Conservation (phyloP, 1,140 invertebrate genomes). For the Pissodes strobi region DNA sequence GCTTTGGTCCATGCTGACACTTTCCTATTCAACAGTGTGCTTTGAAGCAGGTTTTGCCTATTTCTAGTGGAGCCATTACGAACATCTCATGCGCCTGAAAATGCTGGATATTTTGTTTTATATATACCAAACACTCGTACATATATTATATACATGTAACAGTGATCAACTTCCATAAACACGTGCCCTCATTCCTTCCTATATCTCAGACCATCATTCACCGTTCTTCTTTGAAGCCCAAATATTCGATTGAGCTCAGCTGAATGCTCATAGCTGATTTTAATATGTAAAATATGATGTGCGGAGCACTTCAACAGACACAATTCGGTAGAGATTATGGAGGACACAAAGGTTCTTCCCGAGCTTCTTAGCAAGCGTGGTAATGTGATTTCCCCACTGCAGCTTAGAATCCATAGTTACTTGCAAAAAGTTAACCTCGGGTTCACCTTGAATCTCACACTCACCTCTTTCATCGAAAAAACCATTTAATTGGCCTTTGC, state of each 20-base stretch:
- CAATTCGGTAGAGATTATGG: background rate
- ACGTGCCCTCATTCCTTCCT: background rate
- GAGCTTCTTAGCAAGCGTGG: background rate
- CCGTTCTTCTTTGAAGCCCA: background rate
- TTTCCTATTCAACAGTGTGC: background rate
- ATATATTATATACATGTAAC: background rate
- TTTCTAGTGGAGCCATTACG: background rate
- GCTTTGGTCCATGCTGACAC: too few species aligned
- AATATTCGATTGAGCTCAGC: background rate
- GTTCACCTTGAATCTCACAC: background rate
- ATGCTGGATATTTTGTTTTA: background rate
- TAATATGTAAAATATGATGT: background rate
- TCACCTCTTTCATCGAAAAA: background rate
- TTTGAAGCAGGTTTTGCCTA: background rate
- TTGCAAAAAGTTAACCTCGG: background rate
- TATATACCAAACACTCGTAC: background rate
- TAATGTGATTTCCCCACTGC: background rate
- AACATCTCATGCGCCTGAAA: background rate
- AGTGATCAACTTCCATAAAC: background rate
- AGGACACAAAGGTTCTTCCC: too few species aligned
- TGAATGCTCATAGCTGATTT: too few species aligned
- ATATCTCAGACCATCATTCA: background rate
- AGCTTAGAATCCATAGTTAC: background rate
- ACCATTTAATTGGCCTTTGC: too few species aligned
- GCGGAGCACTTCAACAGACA: too few species aligned